A percentile compares a stretch with the other conserved stretches of the same genome.
phyloP scores from a whole-genome alignment of 2,797 vertebrate genomes.

The Balearica regulorum region DNA sequence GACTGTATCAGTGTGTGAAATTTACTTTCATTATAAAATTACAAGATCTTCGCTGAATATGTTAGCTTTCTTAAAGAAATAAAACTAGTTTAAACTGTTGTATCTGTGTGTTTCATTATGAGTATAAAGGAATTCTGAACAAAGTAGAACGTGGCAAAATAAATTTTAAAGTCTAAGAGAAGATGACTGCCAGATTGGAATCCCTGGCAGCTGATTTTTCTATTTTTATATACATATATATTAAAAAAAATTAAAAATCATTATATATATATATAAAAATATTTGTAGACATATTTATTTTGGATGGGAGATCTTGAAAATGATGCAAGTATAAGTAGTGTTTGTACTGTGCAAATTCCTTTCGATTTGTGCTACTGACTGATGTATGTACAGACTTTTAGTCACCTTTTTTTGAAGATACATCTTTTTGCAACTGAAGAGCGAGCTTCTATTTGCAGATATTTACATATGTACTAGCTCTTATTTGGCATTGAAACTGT shows the following conservation, averaged over 20 bases:
- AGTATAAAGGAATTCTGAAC: background rate
- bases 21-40: background rate
- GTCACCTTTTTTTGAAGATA: background rate
- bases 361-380: background rate
- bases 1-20: background rate
- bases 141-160: background rate
- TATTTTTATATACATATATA: background rate
- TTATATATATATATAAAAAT: too few relatives aligned
- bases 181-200: background rate
- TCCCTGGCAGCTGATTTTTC: background rate
- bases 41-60: background rate
- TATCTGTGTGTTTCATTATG: background rate
- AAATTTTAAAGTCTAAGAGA: background rate
- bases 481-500: background rate
- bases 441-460: background rate
- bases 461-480: background rate
- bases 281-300: background rate
- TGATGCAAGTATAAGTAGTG: background rate
- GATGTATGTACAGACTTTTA: background rate
- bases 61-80: background rate
- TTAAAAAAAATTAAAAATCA: background rate
- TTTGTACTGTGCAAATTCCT: background rate
- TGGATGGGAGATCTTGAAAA: background rate
- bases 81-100: background rate
- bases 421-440: background rate